Evolutionary conservation across 2,888 invertebrate species (phyloP).

Genomic region (Hirtodrosophila confusa): DNA sequence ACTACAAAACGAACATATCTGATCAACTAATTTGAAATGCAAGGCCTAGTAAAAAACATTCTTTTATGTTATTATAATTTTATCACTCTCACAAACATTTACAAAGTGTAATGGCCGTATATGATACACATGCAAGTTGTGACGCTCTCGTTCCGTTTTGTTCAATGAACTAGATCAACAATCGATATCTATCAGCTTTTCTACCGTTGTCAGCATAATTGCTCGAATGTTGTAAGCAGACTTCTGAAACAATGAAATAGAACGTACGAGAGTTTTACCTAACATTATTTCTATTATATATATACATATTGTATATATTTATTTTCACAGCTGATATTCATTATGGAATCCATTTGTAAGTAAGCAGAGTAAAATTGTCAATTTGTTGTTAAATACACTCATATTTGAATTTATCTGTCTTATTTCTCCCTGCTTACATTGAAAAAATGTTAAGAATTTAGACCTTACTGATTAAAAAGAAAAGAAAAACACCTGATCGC

Average conservation of each 20-base stretch:
- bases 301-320: too few species aligned
- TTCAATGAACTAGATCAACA: conserved; percentile 22
- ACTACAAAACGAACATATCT: conserved; percentile 10
- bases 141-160: conserved; percentile 45
- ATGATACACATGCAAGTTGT: conserved; percentile 42
- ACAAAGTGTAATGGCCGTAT: conserved; percentile 39
- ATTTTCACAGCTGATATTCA: too few species aligned
- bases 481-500: too few species aligned
- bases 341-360: too few species aligned
- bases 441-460: too few species aligned
- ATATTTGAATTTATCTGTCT: too few species aligned
- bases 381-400: too few species aligned
- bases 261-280: conserved; percentile 2
- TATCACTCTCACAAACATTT: conserved; percentile 43
- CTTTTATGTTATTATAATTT: conserved; percentile 31
- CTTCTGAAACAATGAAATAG: conserved; percentile 19
- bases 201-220: background rate
- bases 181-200: conserved; percentile 34
- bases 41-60: conserved; percentile 23
- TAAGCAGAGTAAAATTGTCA: too few species aligned
- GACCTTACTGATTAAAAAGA: too few species aligned
- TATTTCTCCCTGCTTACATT: too few species aligned
- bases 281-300: too few species aligned
- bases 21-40: conserved; percentile 13
- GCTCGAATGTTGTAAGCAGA: background rate